Evolutionary conservation across 2,888 invertebrate species (phyloP), one percentile per base, ranked within the genome.

Genomic region (Cephonodes hylas): DNA sequence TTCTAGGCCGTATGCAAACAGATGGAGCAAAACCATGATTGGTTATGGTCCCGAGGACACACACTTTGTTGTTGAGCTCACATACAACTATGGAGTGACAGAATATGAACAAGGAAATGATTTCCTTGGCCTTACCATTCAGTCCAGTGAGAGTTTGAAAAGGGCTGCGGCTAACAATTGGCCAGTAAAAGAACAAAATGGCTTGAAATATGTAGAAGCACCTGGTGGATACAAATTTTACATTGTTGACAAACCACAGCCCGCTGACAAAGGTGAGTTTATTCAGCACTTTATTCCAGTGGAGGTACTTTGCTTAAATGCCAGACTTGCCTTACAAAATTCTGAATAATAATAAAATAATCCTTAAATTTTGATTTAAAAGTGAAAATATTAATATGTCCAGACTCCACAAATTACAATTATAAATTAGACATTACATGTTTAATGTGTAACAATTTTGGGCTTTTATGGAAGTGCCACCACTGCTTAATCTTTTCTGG

Each of bases 1-100:
- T 88, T 91, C 34, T 81, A 98, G 99, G n/a, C 99, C 99, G 0
- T 99, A 99, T 79, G 97, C 97, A 75, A 98, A 98, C 76, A 96
- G 97, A 72, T 99, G 99, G 99, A 99, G 99, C 82, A 99, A 99
- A 92, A 99, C 99, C 0, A 99, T 99, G 99, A 94, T 99, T 53
- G 99, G 99, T 1, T 99, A 99, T 88, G 99, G 99, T 0, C 95
- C 97, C 0, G 99, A 99, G 89, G 96, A 98, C 74, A 94, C 94
- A 60, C 97, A 99, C 88, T 99, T 99, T 92, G 99, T 98, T 0
- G 94, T 99, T 22, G 99, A 99, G 83, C 93, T 99, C 48, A 99
- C 99, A 10, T 99, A 99, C 86, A 99, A 99, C 85, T 99, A 99
- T 83, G 98, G 98, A 22, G 95, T 99, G 22, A 95, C 96, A 67